A percentile compares a stretch with the other conserved stretches of the same genome.
Conservation (phyloP, 2,113 vertebrate genomes). For the Thryonomys swinderianus region DNA sequence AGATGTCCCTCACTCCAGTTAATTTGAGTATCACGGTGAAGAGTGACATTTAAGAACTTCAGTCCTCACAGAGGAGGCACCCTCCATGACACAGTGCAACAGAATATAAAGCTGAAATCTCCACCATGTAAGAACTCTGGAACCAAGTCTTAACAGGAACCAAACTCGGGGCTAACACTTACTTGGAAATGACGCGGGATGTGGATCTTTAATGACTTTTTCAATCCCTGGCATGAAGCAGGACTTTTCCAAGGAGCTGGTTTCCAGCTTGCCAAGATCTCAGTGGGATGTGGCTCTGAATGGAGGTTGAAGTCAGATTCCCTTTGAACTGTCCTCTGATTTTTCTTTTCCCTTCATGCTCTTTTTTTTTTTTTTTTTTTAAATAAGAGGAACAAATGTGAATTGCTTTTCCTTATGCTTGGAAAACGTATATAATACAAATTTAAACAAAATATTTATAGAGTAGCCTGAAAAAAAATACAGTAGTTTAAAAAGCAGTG, state of each 20-base stretch:
- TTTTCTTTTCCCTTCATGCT: slow-evolving; percentile 44
- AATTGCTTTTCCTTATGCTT: slow-evolving; percentile 73
- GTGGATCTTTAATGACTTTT: slow-evolving; percentile 47
- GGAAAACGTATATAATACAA: background rate
- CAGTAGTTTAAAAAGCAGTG: background rate
- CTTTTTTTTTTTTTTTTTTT: slow-evolving; percentile 25
- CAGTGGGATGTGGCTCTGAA: background rate
- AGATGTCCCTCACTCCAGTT: background rate
- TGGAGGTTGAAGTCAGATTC: slow-evolving; percentile 52
- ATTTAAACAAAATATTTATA: background rate
- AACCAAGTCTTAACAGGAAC: background rate
- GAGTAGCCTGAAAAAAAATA: slow-evolving; percentile 35
- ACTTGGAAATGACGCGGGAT: background rate
- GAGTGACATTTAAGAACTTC: background rate
- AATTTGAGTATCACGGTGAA: background rate
- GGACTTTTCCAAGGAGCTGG: background rate
- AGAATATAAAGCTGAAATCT: background rate
- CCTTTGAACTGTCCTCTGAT: slow-evolving; percentile 58
- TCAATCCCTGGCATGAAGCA: slow-evolving; percentile 43
- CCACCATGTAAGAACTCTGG: background rate
- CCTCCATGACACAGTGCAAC: background rate
- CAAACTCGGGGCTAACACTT: background rate
- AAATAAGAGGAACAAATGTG: slow-evolving; percentile 28
- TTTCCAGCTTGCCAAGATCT: slow-evolving; percentile 23
- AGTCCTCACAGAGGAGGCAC: background rate